Base-by-base conservation (phyloP, 2,888 invertebrate species). In the Spisula solida region DNA sequence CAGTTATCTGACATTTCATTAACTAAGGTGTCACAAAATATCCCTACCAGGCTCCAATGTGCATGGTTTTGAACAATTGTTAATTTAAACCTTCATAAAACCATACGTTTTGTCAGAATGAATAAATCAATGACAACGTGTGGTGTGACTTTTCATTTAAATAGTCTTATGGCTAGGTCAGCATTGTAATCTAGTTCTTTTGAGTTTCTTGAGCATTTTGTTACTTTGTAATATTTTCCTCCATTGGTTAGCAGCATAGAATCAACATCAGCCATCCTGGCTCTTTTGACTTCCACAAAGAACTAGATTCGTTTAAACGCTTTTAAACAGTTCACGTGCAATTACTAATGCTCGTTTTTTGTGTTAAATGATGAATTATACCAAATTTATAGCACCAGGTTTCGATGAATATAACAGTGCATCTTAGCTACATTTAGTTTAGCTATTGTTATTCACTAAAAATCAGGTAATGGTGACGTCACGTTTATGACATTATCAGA, bases 1-100 rank as follows among this genome's bases (percentile, higher is more conserved):
- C 75, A 34, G 16, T 34, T 31, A 34, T 75, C 18, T 75, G 75
- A 75, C 75, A 34, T 75, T 75, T 75, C 75, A 75, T 75, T 75
- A 75, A 75, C 34, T 18, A 75, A 75, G 31, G 75, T 75, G 75
- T 14, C 31, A 75, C 75, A 31, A 29, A 75, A 75, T 18, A 16
- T 25, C 60, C 34, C 75, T 75, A 31, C 2, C 6, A 66, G 25
- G 60, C 60, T 60, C 60, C 60, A 25, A 66, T 66, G 60, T 66
- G n/a, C 60, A n/a, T 66, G 60, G 60, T 66, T 66, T 75, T 34
- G 16, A 75, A 31, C 31, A 75, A 34, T 18, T 4, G 70, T 75
- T 75, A 75, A 75, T 75, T 75, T 34, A 34, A 31, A 18, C 16
- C 18, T 75, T 75, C 34, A 5, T 34, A 8, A 31, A 75, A 75